Evolutionary conservation across 2,888 invertebrate species (phyloP).

Genomic region (Drosophila lutescens): DNA sequence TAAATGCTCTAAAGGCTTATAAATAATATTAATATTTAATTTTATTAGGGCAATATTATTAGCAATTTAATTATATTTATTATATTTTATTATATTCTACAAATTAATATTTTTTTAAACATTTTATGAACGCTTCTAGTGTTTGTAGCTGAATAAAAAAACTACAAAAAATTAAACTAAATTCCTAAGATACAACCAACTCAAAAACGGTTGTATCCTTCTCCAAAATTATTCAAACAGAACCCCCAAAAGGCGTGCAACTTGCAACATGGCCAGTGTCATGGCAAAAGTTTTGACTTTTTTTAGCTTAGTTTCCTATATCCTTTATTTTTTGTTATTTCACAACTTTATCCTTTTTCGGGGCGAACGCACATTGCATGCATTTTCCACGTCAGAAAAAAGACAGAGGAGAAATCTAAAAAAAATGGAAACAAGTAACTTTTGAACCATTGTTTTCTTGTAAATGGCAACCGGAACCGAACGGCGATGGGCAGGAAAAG

Average conservation of each 20-base stretch:
- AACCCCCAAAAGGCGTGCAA: conserved; percentile 13
- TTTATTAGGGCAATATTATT: background rate
- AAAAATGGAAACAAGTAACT: conserved; percentile 32
- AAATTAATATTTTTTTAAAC: too few relatives aligned
- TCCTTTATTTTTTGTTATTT: conserved; percentile 53
- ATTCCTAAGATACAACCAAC: background rate
- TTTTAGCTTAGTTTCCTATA: conserved; percentile 16
- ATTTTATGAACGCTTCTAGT: too few relatives aligned
- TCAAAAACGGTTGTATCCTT: conserved; percentile 9
- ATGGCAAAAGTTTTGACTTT: conserved; percentile 52
- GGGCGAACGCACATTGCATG: conserved; percentile 60
- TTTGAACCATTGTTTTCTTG: conserved; percentile 73
- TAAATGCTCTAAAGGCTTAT: background rate
- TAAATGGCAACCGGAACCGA: conserved; percentile 56
- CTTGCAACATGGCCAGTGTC: conserved; percentile 68
- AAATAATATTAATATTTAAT: background rate
- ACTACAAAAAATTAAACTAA: background rate
- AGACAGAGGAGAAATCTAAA: conserved; percentile 7
- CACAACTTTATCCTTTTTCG: conserved; percentile 64
- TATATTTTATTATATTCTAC: too few relatives aligned
- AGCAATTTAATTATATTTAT: background rate
- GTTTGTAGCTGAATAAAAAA: background rate
- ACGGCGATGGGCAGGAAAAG: conserved; percentile 4
- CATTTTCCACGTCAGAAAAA: conserved; percentile 48
- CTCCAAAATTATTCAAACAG: conserved; percentile 37